Evolutionary conservation across 1,140 invertebrate species (phyloP).

Genomic region (Wasmannia auropunctata): DNA sequence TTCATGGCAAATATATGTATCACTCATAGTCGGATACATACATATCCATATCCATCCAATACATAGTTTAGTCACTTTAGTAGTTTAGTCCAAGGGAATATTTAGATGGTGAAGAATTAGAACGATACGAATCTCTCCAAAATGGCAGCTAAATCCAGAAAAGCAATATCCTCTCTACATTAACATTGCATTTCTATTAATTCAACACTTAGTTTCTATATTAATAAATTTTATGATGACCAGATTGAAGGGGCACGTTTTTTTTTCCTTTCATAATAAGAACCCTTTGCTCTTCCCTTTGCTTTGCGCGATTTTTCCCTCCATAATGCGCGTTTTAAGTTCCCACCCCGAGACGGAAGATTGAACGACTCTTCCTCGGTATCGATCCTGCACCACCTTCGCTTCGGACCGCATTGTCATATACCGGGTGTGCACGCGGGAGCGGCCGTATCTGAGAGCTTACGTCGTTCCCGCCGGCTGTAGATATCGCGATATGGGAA

Average conservation of each 20-base stretch:
- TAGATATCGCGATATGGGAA: slow-evolving; percentile 64
- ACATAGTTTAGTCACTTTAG: no score
- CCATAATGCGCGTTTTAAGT: slow-evolving; percentile 54
- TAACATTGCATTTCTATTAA: no score
- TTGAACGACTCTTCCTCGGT: slow-evolving; percentile 64
- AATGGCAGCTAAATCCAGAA: no score
- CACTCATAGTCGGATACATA: no score
- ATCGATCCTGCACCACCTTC: slow-evolving; percentile 55
- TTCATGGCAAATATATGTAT: background rate
- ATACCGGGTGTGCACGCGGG: slow-evolving; percentile 55
- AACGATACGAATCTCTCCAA: background rate
- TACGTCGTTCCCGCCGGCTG: slow-evolving; percentile 37
- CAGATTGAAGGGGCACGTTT: background rate
- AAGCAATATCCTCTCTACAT: background rate
- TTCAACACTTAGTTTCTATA: no score
- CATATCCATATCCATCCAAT: no score
- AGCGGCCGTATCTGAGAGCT: slow-evolving; percentile 36
- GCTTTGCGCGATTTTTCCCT: slow-evolving; percentile 16
- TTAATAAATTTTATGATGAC: background rate
- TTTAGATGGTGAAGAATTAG: background rate
- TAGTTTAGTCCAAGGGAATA: no score
- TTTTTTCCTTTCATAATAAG: background rate
- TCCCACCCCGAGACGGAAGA: slow-evolving; percentile 53
- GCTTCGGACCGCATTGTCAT: slow-evolving; percentile 52
- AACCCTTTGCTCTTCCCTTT: background rate